Evolutionary conservation across 2,113 vertebrate genomes (phyloP).

Genomic region (Salvelinus sp.): DNA sequence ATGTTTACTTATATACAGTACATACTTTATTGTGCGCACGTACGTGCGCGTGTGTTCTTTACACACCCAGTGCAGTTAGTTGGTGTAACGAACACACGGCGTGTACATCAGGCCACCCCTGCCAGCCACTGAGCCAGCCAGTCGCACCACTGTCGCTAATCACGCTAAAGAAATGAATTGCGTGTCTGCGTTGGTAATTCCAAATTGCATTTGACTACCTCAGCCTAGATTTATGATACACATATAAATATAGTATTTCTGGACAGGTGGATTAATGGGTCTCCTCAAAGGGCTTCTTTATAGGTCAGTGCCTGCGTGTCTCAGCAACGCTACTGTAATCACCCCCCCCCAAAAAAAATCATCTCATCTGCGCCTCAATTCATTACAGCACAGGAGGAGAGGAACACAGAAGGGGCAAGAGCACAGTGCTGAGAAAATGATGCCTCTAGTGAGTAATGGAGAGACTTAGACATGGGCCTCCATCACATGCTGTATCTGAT

Average conservation of each 20-base stretch:
- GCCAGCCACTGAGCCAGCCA: constrained; percentile 56
- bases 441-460: not conserved
- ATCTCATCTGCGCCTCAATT: constrained; percentile 43
- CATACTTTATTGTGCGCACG: not conserved
- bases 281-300: constrained; percentile 70
- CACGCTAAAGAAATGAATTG: constrained; percentile 68
- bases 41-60: constrained; percentile 11
- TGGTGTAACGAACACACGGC: constrained; percentile 46
- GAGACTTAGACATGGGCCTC: not conserved
- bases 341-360: constrained; percentile 4
- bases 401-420: not conserved
- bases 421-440: not conserved
- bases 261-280: constrained; percentile 73
- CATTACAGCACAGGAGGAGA: constrained; percentile 14
- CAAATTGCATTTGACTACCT: constrained; percentile 66
- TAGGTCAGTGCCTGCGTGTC: constrained; percentile 65
- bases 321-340: constrained; percentile 38
- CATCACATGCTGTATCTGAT: not conserved
- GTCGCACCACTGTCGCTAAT: constrained; percentile 61
- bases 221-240: constrained; percentile 64
- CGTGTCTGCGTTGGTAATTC: constrained; percentile 70
- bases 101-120: constrained; percentile 48
- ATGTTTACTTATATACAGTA: not conserved
- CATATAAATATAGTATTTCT: constrained; percentile 69
- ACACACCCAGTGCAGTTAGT: not conserved